A percentile compares a stretch with the other conserved stretches of the same genome.
phyloP scores from a whole-genome alignment of 2,888 invertebrate genomes.

The Leucania comma region DNA sequence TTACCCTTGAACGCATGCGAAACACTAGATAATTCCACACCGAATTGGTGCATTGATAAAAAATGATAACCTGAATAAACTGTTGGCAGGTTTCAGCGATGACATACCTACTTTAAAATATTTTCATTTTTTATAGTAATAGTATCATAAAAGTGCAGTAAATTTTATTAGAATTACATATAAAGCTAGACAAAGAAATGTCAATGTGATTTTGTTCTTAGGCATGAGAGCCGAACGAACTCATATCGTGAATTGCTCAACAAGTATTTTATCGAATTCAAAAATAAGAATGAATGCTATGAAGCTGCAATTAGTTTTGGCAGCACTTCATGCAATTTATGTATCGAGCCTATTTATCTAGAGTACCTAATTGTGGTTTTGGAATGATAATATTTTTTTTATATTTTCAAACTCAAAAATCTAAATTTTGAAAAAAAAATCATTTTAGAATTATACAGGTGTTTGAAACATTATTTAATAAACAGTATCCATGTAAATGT shows the following conservation, averaged over 20 bases:
- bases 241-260: not conserved
- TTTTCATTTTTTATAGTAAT: conserved; percentile 43
- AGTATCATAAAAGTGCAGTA: conserved; percentile 33
- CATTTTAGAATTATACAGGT: not conserved
- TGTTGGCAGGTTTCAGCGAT: conserved; percentile 71
- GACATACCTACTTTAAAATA: conserved; percentile 51
- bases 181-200: conserved; percentile 32
- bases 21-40: conserved; percentile 84
- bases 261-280: not conserved
- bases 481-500: not conserved
- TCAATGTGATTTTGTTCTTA: conserved; percentile 11
- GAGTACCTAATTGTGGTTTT: not conserved
- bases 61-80: conserved; percentile 84
- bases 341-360: conserved; percentile 6
- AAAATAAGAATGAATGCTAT: conserved; percentile 18
- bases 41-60: conserved; percentile 89
- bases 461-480: not conserved
- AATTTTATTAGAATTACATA: conserved; percentile 28
- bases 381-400: not conserved
- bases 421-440: not conserved
- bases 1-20: conserved; percentile 89
- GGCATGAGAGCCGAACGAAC: conserved; percentile 4
- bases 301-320: conserved; percentile 28
- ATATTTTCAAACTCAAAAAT: not conserved
- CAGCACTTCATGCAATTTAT: conserved; percentile 7